Evolutionary conservation across 2,888 invertebrate species (phyloP), one percentile per base, ranked within the genome.

Genomic region (Oscheius sp.): DNA sequence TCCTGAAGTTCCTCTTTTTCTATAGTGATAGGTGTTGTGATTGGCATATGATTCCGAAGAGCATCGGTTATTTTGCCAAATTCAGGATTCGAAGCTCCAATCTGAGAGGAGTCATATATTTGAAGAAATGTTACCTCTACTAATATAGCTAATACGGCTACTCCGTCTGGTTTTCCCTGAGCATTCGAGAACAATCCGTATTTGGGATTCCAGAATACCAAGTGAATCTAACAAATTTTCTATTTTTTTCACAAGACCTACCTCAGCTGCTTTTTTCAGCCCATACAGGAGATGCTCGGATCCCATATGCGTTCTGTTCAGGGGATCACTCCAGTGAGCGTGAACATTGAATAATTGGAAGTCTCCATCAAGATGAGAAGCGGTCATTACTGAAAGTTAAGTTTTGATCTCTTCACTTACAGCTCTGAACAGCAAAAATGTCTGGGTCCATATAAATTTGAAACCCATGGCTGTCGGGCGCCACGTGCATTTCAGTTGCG

Each of bases 91-190:
- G 26, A 22, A 3, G 50, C 64, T n/a, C 64, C 64, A 8, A 64
- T 38, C 51, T 64, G n/a, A 62, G 2, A 33, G 26, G 26, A 12
- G 5, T 24, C 12, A 8, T 6, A 14, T 5, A 36, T 56, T 36
- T 49, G 26, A 5, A 12, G 6, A 5, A 41, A 26, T 41, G 63
- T 33, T 28, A 80, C 82, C 71, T 83, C 73, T 33, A 82, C 68
- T 33, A 84, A 82, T 9, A 83, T 77, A 33, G 77, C 84, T 28
- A 84, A 56, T 1, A 84, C 84, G n/a, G 82, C 81, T 17, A 84
- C 47, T 30, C 84, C 84, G 59, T 84, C 82, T 17, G 68, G 68
- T 51, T 82, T 68, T 14, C 77, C 72, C 24, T 77, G 28, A 5
- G 84, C 82, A 57, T 81, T 74, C n/a, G 76, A 71, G 68, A 81